Evolutionary conservation across 2,797 vertebrate genomes (phyloP), one percentile per base, ranked within the genome.

Genomic region (Sebastes steindachneri): DNA sequence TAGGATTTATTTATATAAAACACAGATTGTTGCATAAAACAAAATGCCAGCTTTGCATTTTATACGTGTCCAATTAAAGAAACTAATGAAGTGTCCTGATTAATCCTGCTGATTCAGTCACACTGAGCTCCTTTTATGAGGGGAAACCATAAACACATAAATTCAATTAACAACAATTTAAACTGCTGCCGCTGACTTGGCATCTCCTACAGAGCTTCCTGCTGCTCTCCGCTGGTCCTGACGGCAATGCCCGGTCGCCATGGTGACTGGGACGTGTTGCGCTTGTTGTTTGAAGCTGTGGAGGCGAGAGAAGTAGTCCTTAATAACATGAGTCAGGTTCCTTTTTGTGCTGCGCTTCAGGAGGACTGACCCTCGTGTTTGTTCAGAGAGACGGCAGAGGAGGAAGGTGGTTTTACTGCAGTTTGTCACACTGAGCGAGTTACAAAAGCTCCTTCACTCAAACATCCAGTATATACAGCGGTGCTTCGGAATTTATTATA

Each of bases 241-340:
- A 90, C 72, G 66, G 83, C 55, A 73, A 85, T 75, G 83, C 75
- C 76, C 19, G 17, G 91, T 95, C 82, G 29, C 92, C 93, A 95
- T 94, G 93, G 94, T 63, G 77, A 95, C 90, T 26, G 37, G 62
- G 72, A 79, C 62, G 31, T 14, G 29, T 67, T 21, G 63, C 70
- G 77, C 72, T 60, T 63, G 64, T 75, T 90, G 82, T 88, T 66
- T 71, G 53, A 82, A 73, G 62, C 79, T 64, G 62, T 31, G 79
- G 86, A 85, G 72, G 87, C 41, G 73, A 84, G 73, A 80, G 68
- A 86, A 81, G 84, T 76, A 62, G 71, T 74, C 58, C 87, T 92
- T 76, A 57, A 78, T 62, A 71, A 62, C 48, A 69, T 88, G 85
- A 93, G 79, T 92, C 82, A 90, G 80, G 68, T 71, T 75, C 31